Evolutionary conservation across 1,140 invertebrate genomes (phyloP).

Genomic region (Ctenoplectra terminalis): DNA sequence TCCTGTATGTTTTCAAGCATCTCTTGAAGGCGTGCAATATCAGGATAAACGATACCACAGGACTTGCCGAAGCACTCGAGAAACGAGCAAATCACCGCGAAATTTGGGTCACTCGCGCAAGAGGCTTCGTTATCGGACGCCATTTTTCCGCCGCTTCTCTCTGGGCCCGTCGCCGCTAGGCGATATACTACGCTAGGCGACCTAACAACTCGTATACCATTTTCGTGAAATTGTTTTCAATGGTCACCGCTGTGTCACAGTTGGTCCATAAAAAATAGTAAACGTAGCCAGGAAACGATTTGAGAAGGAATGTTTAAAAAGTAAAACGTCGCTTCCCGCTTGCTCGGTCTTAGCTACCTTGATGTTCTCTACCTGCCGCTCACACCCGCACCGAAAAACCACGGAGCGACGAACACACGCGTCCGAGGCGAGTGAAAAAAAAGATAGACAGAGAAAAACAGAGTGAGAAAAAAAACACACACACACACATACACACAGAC

Average conservation of each 20-base stretch:
- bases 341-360: conserved; percentile 46
- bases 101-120: conserved; percentile 97
- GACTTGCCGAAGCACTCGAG: conserved; percentile 93
- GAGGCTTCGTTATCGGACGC: conserved; percentile 92
- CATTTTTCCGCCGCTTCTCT: conserved; percentile 85
- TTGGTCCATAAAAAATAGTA: conserved; percentile 4
- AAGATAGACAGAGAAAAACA: conserved; percentile 8
- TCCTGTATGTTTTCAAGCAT: conserved; percentile 94
- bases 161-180: conserved; percentile 61
- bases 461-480: conserved; percentile 23
- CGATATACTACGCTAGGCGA: conserved; percentile 70
- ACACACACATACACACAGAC: too few species aligned
- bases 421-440: neutral
- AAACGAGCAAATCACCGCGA: conserved; percentile 97
- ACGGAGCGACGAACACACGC: conserved; percentile 34
- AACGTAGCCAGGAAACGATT: conserved; percentile 6
- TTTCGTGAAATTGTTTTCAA: conserved; percentile 23
- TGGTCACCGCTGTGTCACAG: neutral
- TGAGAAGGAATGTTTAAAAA: conserved; percentile 23
- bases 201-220: conserved; percentile 67
- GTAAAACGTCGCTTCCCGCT: conserved; percentile 59
- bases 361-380: conserved; percentile 60
- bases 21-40: conserved; percentile 92
- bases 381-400: conserved; percentile 38
- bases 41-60: conserved; percentile 89